Evolutionary conservation across 1,140 invertebrate species (phyloP).

Genomic region (Nomia melanderi): DNA sequence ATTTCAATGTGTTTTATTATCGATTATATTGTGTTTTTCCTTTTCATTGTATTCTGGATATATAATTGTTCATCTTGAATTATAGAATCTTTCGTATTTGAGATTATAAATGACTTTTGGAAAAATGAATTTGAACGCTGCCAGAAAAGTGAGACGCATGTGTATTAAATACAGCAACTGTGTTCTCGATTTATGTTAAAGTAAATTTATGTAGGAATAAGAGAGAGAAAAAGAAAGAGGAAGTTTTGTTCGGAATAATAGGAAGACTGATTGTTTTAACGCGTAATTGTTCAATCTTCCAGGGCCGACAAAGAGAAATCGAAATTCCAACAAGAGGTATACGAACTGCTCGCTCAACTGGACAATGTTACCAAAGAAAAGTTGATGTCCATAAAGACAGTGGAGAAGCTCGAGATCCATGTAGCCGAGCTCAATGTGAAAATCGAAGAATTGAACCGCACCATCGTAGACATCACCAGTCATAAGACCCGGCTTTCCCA

Average conservation of each 20-base stretch:
- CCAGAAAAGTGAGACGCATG: background rate
- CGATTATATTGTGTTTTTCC: too few species aligned
- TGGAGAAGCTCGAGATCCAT: slow-evolving; percentile 94
- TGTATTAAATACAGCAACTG: background rate
- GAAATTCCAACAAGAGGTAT: slow-evolving; percentile 97
- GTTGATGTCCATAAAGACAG: slow-evolving; percentile 90
- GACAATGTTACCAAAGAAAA: slow-evolving; percentile 96
- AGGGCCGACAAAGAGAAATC: slow-evolving; percentile 97
- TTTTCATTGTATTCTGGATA: too few species aligned
- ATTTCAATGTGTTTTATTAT: too few species aligned
- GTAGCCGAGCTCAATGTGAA: slow-evolving; percentile 95
- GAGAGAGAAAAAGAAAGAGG: too few species aligned
- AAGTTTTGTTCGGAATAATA: background rate
- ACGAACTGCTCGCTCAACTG: slow-evolving; percentile 95
- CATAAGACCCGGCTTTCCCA: slow-evolving; percentile 92
- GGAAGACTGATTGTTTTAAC: too few species aligned
- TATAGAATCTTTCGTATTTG: background rate
- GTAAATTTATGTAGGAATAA: background rate
- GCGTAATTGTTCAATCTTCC: slow-evolving; percentile 63
- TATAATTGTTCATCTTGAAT: too few species aligned
- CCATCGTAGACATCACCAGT: slow-evolving; percentile 96
- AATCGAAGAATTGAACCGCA: slow-evolving; percentile 97
- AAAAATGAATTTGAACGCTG: background rate
- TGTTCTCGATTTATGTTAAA: background rate
- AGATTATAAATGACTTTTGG: background rate